phyloP scores from a whole-genome alignment of 2,113 vertebrate species.

The Pelodiscus sinensis region DNA sequence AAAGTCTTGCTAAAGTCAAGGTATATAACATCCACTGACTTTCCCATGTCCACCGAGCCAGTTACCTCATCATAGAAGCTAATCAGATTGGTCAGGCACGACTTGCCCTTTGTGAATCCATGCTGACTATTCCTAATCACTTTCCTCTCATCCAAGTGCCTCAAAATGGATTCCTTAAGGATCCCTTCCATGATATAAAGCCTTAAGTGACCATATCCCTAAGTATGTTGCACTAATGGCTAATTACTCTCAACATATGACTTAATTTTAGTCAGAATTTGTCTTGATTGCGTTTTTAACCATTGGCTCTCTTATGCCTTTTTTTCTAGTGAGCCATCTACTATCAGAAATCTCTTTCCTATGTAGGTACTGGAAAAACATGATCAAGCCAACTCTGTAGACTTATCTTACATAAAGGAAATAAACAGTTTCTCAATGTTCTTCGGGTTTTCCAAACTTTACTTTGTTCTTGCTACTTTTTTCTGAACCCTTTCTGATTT shows the following conservation, averaged over 20 bases:
- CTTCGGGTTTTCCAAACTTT: not conserved
- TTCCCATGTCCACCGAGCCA: too few relatives aligned
- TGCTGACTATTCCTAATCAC: too few relatives aligned
- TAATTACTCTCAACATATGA: not conserved
- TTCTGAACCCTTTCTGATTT: not conserved
- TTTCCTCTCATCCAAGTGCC: too few relatives aligned
- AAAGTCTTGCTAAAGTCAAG: too few relatives aligned
- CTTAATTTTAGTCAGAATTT: not conserved
- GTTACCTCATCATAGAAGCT: too few relatives aligned
- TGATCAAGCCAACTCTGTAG: not conserved
- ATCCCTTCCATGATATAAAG: not conserved
- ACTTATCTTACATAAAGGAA: not conserved
- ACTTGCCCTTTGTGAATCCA: too few relatives aligned
- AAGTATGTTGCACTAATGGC: not conserved
- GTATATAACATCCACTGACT: too few relatives aligned
- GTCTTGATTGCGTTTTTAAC: not conserved
- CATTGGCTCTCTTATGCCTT: not conserved
- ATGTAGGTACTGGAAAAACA: not conserved
- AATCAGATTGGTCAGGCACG: too few relatives aligned
- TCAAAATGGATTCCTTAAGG: too few relatives aligned
- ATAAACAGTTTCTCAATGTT: not conserved
- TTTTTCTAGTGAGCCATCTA: not conserved
- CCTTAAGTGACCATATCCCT: not conserved
- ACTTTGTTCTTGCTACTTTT: not conserved
- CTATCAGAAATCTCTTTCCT: not conserved